Conservation (phyloP, 2,113 vertebrate species). For the Epinephelus fuscoguttatus region DNA sequence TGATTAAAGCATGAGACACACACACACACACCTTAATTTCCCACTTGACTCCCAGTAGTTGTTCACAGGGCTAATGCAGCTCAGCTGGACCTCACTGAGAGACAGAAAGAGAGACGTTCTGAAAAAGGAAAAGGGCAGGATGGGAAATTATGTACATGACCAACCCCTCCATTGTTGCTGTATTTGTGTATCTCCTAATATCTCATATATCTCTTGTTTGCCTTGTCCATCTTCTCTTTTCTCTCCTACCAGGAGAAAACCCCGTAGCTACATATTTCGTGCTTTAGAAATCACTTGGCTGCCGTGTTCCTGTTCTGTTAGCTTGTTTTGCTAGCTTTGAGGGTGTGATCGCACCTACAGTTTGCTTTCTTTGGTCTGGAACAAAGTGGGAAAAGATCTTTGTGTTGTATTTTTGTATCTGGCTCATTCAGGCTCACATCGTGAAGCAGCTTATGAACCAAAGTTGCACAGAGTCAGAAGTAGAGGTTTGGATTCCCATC, state of each 20-base stretch:
- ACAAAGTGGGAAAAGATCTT: neutral
- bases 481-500: neutral
- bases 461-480: neutral
- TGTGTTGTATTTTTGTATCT: neutral
- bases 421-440: constrained; percentile 1
- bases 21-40: constrained; percentile 69
- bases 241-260: neutral
- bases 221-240: neutral
- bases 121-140: neutral
- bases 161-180: constrained; percentile 46
- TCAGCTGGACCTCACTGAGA: constrained; percentile 47
- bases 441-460: neutral
- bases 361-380: constrained; percentile 46
- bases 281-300: constrained; percentile 26
- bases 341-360: constrained; percentile 34
- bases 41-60: constrained; percentile 72
- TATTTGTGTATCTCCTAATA: constrained; percentile 24
- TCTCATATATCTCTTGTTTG: constrained; percentile 11
- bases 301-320: neutral
- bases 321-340: constrained; percentile 44
- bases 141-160: constrained; percentile 12
- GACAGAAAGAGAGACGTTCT: neutral
- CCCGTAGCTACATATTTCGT: constrained; percentile 33
- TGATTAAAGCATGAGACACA: constrained; percentile 75
- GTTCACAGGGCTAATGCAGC: constrained; percentile 79